phyloP scores from a whole-genome alignment of 2,888 invertebrate species.

The Fragum sueziense region DNA sequence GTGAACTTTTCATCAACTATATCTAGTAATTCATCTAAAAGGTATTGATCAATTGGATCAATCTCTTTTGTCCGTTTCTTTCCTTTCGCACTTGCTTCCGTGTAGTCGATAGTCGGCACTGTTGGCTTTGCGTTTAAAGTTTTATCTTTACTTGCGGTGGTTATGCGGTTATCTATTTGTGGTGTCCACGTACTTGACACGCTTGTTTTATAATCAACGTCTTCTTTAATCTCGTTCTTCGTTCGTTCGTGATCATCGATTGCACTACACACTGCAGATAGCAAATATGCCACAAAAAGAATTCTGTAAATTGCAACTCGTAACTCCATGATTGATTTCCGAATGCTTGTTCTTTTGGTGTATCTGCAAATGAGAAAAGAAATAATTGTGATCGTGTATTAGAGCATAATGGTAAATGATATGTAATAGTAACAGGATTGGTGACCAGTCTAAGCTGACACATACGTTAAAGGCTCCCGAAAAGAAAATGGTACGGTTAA shows the following conservation, averaged over 20 bases:
- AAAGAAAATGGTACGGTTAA: no score
- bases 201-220: not conserved
- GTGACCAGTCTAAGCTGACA: no score
- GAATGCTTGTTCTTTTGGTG: not conserved
- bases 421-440: no score
- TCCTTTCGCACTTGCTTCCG: not conserved
- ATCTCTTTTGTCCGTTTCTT: not conserved
- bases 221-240: slow-evolving; percentile 5
- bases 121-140: not conserved
- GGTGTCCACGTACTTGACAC: no score
- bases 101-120: not conserved
- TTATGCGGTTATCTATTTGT: not conserved
- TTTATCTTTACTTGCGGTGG: not conserved
- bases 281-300: no score
- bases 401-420: no score
- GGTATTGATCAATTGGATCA: slow-evolving; percentile 67
- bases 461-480: no score
- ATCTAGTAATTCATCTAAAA: slow-evolving; percentile 68
- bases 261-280: not conserved
- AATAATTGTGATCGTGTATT: no score
- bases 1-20: slow-evolving; percentile 75
- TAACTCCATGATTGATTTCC: not conserved
- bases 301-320: no score
- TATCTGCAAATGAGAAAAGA: no score
- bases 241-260: not conserved